These are phyloP conservation scores for Rhamnusium bicolor DNA, from an alignment of 2,888 invertebrate species.

Conservation along the genomic window DNA sequence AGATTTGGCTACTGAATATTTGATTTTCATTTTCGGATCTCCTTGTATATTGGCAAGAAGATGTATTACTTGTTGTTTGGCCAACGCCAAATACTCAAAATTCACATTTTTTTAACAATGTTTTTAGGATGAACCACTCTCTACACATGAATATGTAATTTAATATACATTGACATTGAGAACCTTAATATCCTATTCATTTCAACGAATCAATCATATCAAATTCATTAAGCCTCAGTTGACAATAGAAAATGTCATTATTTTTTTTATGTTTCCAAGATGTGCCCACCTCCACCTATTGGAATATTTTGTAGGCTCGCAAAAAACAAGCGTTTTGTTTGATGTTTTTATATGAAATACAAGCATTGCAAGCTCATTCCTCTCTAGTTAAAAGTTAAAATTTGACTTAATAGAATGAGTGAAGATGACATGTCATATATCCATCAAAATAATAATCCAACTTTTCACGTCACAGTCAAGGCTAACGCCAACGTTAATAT, in stretches of 20 bases:
- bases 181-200: neutral
- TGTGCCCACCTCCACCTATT: neutral
- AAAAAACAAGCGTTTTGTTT: no score
- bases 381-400: conserved; percentile 1
- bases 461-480: conserved; percentile 17
- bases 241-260: neutral
- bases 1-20: no score
- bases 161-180: conserved; percentile 4
- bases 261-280: neutral
- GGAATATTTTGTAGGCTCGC: neutral
- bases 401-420: conserved; percentile 16
- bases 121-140: no score
- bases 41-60: no score
- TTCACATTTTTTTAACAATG: no score
- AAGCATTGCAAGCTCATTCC: no score
- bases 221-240: neutral
- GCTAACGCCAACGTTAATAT: neutral
- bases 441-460: neutral
- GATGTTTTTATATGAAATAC: no score
- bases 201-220: conserved; percentile 3
- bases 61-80: no score
- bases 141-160: no score
- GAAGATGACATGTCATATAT: conserved; percentile 13
- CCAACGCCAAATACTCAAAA: no score
- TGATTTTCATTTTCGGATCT: no score